Base-by-base conservation (phyloP, 2,888 invertebrate species). In the Dryobotodes eremita region DNA sequence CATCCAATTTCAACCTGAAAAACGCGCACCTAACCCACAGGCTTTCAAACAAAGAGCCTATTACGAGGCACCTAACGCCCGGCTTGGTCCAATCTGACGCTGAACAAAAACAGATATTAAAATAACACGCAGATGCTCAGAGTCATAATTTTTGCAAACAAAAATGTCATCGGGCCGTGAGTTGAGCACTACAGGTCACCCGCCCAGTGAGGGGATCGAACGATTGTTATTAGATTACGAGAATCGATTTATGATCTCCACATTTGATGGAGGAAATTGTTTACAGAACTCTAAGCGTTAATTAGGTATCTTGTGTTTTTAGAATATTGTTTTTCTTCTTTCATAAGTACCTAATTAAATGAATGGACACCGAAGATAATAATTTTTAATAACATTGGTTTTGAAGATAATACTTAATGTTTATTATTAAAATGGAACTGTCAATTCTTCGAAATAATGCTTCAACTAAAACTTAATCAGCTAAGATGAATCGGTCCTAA, bases 141-240 rank as follows among this genome's bases (percentile, higher is more conserved):
- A 66, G 80, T 86, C 86, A 89, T 91, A 89, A 91, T 90, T 90
- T 89, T 84, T 85, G 82, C 86, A 88, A 88, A 90, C 90, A 91
- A 91, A 90, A 92, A 89, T 89, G 90, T 91, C 92, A 91, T 86
- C 87, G 88, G 83, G 61, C 83, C 86, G 85, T 80, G 84, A 85
- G 88, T 81, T 84, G 82, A 78, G 70, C 86, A 79, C 87, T 85
- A 76, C 88, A 88, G 91, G 91, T 89, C 91, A 90, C 71, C 23
- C 23, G 57, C 0, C 42, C 85, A 84, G 89, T 48, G 88, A 85
- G 79, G 88, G 75, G 86, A 73, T 68, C n/a, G 20, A 26, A 48
- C 50, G 20, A 65, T 65, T 48, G 17, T 76, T 75, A 71, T 69
- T 82, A 20, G 31, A 75, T 76, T 75, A 65, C 11, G 8, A 46